These are phyloP conservation scores for Oscheius onirici DNA, from an alignment of 2,888 invertebrate species.

Conservation along the genomic window DNA sequence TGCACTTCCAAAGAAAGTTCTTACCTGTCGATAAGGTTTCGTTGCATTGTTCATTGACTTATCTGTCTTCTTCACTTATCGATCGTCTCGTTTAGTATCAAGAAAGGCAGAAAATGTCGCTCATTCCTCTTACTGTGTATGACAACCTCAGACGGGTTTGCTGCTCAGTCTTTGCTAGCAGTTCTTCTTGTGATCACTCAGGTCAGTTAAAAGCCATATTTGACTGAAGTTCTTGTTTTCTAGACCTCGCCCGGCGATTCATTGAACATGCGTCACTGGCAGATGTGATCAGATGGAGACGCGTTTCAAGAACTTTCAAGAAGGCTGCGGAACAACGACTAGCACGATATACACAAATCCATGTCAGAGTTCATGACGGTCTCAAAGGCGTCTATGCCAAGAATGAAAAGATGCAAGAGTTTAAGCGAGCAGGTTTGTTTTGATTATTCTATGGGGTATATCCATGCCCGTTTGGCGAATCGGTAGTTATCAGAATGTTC, in stretches of 20 bases:
- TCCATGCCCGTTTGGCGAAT: slow-evolving; percentile 2
- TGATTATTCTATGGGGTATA: background rate
- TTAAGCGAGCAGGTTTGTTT: slow-evolving; percentile 11
- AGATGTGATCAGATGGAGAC: slow-evolving; percentile 59
- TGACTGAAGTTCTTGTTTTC: background rate
- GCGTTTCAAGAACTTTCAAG: slow-evolving; percentile 55
- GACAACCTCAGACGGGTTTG: slow-evolving; percentile 32
- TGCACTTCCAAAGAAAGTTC: background rate
- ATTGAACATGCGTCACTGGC: slow-evolving; percentile 43
- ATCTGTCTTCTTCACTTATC: slow-evolving; percentile 21
- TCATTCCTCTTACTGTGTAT: slow-evolving; percentile 34
- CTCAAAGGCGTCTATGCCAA: slow-evolving; percentile 48
- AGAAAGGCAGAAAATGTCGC: slow-evolving; percentile 20
- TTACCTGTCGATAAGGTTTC: slow-evolving; percentile 13
- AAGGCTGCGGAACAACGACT: slow-evolving; percentile 49
- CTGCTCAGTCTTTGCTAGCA: slow-evolving; percentile 33
- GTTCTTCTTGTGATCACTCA: slow-evolving; percentile 22
- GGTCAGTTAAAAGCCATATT: background rate
- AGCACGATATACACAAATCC: slow-evolving; percentile 48
- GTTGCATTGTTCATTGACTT: slow-evolving; percentile 18
- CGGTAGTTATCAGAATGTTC: background rate
- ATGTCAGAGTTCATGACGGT: slow-evolving; percentile 61
- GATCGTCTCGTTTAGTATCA: slow-evolving; percentile 3
- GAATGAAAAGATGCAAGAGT: slow-evolving; percentile 23
- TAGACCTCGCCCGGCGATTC: slow-evolving; percentile 27